Evolutionary conservation across 2,888 invertebrate species (phyloP), one percentile per base, ranked within the genome.

Genomic region (Athripsodes cinereus): DNA sequence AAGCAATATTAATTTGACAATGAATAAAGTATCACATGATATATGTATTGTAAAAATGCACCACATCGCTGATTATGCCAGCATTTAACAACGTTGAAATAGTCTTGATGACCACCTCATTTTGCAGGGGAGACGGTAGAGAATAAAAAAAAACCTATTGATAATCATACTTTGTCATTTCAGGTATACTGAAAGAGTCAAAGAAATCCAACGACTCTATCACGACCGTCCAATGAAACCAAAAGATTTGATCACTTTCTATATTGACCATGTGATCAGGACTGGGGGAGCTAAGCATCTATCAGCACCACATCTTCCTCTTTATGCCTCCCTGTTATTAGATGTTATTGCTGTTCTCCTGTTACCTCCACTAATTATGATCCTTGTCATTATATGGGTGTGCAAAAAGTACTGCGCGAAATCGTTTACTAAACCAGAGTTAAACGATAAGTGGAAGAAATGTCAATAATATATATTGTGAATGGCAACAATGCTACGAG

Each of bases 161-260:
- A n/a, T n/a, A n/a, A n/a, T n/a, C n/a, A n/a, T n/a, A n/a, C n/a
- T n/a, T n/a, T n/a, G n/a, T 26, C 10, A 10, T 40, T 40, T 40
- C 40, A 40, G 40, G 16, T 50, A 50, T 16, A 21, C 18, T 11
- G 22, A 50, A 18, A 50, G 10, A 21, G 50, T 22, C 2, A 50
- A 22, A 22, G 11, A 16, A 11, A n/a, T 11, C 6, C 8, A 13
- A 3, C 18, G n/a, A 21, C n/a, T 50, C 2, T 50, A 11, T 16
- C n/a, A 22, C 22, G 50, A 50, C 16, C 50, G 50, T 22, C 50
- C 50, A 11, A 26, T 50, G 22, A 21, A 26, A 8, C 50, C 50
- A 3, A 50, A 16, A 16, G 50, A 50, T 3, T 20, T 50, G 50
- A 22, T 50, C 16, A 3, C n/a, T 16, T 50, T 50, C 50, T 22